Percentiles rank a stretch among this genome's conserved stretches.
phyloP scores from a whole-genome alignment of 1,140 invertebrate species.

The Drosophila teissieri region DNA sequence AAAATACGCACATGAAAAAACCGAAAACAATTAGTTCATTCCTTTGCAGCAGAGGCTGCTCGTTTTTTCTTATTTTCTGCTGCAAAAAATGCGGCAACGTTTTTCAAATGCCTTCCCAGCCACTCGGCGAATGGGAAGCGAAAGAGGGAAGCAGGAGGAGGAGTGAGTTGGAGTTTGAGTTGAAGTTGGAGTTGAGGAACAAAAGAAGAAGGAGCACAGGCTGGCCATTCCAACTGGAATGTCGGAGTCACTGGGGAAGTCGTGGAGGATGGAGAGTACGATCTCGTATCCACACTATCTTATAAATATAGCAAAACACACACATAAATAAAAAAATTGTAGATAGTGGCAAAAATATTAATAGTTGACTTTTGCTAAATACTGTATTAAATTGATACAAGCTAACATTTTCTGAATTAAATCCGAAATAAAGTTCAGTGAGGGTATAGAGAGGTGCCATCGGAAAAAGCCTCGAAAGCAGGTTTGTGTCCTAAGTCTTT shows the following conservation, averaged over 20 bases:
- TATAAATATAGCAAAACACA: not conserved
- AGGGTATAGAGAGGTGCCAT: not conserved
- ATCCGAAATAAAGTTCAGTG: too few relatives aligned
- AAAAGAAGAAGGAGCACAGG: not conserved
- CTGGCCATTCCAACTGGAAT: conserved; percentile 3
- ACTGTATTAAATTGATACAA: not conserved
- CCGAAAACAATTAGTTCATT: conserved; percentile 66
- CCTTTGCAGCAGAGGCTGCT: conserved; percentile 11
- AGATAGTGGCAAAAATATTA: too few relatives aligned
- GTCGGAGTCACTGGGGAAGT: conserved; percentile 17
- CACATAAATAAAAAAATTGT: too few relatives aligned
- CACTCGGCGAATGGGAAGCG: not conserved
- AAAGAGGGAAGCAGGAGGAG: not conserved
- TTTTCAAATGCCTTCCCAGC: conserved; percentile 71
- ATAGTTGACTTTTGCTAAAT: not conserved
- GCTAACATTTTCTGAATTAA: too few relatives aligned
- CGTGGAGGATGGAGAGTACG: not conserved
- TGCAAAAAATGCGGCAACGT: conserved; percentile 75
- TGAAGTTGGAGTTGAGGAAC: too few relatives aligned
- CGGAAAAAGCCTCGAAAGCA: conserved; percentile 30
- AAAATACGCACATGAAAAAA: conserved; percentile 13
- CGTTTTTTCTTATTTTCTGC: conserved; percentile 7
- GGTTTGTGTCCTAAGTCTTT: conserved; percentile 80
- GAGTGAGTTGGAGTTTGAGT: not conserved
- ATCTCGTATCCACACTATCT: too few relatives aligned